Evolutionary conservation across 2,888 invertebrate species (phyloP).

Genomic region (Cybosia mesomella): DNA sequence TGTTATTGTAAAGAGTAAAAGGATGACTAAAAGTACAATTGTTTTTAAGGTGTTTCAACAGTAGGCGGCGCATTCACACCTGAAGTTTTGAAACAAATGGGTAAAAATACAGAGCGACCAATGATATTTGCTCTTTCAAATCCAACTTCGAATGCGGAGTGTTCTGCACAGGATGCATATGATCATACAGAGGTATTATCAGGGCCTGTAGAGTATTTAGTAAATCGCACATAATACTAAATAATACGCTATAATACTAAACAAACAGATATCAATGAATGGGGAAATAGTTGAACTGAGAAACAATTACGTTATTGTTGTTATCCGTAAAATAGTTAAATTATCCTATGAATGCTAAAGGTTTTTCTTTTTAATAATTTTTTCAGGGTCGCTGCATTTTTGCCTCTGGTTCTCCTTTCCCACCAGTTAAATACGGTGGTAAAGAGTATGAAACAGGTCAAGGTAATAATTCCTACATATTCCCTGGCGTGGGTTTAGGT

Average conservation of each 20-base stretch:
- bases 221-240: neutral
- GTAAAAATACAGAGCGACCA: conserved; percentile 92
- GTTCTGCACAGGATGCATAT: conserved; percentile 97
- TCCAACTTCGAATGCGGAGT: conserved; percentile 98
- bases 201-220: neutral
- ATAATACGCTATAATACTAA: neutral
- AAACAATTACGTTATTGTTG: too few species aligned
- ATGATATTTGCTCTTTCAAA: conserved; percentile 98
- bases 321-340: too few species aligned
- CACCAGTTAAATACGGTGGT: conserved; percentile 92
- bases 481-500: conserved; percentile 98
- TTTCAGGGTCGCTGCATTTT: conserved; percentile 95
- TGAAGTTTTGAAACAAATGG: conserved; percentile 94
- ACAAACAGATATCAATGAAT: neutral
- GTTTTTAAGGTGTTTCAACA: conserved; percentile 78
- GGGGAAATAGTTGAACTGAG: neutral
- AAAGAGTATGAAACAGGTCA: conserved; percentile 96
- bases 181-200: conserved; percentile 90
- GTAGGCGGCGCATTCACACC: conserved; percentile 95
- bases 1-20: neutral
- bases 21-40: neutral
- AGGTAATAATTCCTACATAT: conserved; percentile 99
- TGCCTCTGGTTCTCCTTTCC: conserved; percentile 98
- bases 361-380: neutral
- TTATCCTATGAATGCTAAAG: neutral